Conservation (phyloP, 2,113 vertebrate genomes). For the Eudorcas thomsonii region DNA sequence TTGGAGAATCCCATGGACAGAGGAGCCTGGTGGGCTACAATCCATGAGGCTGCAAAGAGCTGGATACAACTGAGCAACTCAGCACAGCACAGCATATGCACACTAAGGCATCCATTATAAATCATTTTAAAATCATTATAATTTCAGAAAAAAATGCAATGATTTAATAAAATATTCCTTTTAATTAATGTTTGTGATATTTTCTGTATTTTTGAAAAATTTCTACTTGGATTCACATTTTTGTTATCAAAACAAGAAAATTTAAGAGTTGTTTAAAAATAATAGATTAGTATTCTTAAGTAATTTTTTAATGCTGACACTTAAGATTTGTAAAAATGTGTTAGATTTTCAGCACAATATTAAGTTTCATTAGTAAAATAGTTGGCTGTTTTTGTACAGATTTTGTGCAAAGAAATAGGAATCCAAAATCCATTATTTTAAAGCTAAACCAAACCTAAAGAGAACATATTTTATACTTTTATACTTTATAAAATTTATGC, state of each 20-base stretch:
- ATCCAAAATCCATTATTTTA: not conserved
- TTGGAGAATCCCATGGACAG: not conserved
- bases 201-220: not conserved
- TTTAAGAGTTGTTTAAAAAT: not conserved
- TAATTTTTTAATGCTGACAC: not conserved
- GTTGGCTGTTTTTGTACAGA: not conserved
- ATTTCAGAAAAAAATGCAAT: not conserved
- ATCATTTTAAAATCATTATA: not conserved
- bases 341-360: not conserved
- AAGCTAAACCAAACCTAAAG: not conserved
- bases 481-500: not conserved
- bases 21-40: not conserved
- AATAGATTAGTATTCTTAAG: not conserved
- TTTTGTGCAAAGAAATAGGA: not conserved
- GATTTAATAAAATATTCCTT: not conserved
- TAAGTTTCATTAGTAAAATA: not conserved
- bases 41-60: not conserved
- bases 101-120: not conserved
- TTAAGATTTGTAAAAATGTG: not conserved
- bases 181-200: not conserved
- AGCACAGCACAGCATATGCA: not conserved
- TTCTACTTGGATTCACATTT: not conserved
- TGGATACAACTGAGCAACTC: not conserved
- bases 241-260: not conserved
- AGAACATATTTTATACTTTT: not conserved